Evolutionary conservation across 2,888 invertebrate genomes (phyloP).

Genomic region (Arrhopalites spinosus): DNA sequence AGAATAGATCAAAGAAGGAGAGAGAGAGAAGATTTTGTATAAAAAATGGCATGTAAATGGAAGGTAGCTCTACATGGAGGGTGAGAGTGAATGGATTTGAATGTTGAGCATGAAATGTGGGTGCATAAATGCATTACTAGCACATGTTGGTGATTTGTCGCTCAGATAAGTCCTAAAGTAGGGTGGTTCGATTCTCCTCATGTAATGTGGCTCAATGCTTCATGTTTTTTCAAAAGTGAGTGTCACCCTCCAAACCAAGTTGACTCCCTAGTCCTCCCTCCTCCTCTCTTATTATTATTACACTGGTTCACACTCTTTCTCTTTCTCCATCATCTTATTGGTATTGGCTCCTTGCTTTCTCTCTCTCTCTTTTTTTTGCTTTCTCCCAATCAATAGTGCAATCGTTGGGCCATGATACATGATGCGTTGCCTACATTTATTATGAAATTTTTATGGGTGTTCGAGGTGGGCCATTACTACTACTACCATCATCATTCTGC

Average conservation of each 20-base stretch:
- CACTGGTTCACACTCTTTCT: background rate
- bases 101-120: background rate
- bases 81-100: background rate
- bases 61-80: no score
- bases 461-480: constrained; percentile 3
- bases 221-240: background rate
- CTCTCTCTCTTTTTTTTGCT: background rate
- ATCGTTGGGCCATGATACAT: background rate
- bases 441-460: constrained; percentile 4
- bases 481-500: background rate
- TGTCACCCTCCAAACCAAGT: background rate
- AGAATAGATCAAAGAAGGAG: no score
- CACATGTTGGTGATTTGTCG: background rate
- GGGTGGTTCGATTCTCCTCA: background rate
- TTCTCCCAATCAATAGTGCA: background rate
- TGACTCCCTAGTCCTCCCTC: background rate
- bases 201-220: background rate
- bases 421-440: background rate
- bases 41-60: no score
- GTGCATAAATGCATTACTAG: background rate
- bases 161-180: background rate
- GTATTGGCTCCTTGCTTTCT: background rate
- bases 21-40: background rate
- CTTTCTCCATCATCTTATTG: background rate
- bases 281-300: background rate